Evolutionary conservation across 1,140 invertebrate species (phyloP), one percentile per base, ranked within the genome.

Genomic region (Uloborus diversus): DNA sequence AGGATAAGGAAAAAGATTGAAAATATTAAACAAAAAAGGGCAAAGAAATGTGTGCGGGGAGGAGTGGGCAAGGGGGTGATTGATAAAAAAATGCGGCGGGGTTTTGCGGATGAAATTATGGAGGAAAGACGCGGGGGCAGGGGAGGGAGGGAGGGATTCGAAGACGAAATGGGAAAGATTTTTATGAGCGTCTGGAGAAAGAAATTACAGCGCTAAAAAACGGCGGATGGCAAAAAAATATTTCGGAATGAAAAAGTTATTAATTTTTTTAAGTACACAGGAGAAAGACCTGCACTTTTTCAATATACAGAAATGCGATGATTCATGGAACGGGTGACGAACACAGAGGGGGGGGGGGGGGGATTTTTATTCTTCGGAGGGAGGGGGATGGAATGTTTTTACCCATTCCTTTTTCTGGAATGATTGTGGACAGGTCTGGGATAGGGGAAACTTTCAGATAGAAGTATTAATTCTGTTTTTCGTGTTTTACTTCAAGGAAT

Each of bases 201-300:
- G 64, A 49, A 47, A 62, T 62, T 66, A 47, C 42, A 28, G 64
- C 23, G 64, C 37, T 49, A 66, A 66, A 47, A 66, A 66, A 66
- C 64, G 42, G 30, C 20, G 20, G 37, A 42, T 7, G 49, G 49
- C 23, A 27, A 20, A 49, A 49, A 27, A 49, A 62, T 35, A 20
- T 17, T 37, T 23, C 13, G 64, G 42, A 70, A 70, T 23, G 66
- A 70, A 35, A 56, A 56, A 70, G 66, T 70, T 70, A 70, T 70
- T 53, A 53, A 53, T 53, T 53, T 53, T 53, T 53, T 53, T n/a
- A 53, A 53, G 49, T 53, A 53, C 23, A 53, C 49, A 53, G 7
- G 1, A 1, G 49, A 14, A 17, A 9, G 17, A 7, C 37, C 37
- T 42, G 7, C 37, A 17, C 37, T 42, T 42, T 42, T 53, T 53